Percentiles rank a stretch among this genome's conserved stretches.
phyloP scores from a whole-genome alignment of 1,140 invertebrate species.

The Scaptomyza hsui region DNA sequence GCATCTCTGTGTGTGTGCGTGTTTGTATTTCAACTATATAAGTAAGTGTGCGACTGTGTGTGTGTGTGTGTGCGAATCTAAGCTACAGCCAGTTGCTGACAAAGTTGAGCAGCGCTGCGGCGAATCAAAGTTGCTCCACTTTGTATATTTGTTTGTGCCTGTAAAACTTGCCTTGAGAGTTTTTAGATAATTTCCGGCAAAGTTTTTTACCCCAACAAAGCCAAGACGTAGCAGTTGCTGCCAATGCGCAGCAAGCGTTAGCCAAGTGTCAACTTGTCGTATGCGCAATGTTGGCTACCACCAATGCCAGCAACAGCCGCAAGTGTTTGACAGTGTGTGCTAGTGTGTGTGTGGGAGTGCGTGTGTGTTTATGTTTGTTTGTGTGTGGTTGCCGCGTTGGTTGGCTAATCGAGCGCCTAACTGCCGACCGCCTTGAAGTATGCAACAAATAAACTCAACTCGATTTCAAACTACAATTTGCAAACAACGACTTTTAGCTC shows the following conservation, averaged over 20 bases:
- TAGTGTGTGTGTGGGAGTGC: conserved; percentile 28
- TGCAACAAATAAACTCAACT: conserved; percentile 45
- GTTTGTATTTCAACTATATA: conserved; percentile 59
- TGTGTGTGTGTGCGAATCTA: conserved; percentile 15
- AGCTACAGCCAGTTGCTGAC: conserved; percentile 59
- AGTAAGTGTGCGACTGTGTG: conserved; percentile 33
- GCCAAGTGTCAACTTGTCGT: conserved; percentile 65
- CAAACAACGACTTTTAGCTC: conserved; percentile 39
- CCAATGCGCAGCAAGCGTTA: conserved; percentile 65
- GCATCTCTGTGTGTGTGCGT: conserved; percentile 27
- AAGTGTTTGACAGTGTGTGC: conserved; percentile 33
- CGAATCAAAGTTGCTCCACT: conserved; percentile 61
- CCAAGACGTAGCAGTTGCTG: conserved; percentile 55
- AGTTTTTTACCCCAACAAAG: conserved; percentile 66
- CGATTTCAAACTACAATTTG: conserved; percentile 18
- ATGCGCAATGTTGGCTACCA: conserved; percentile 66
- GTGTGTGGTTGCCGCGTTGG: conserved; percentile 54
- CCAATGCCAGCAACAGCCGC: conserved; percentile 71
- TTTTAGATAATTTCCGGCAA: conserved; percentile 79
- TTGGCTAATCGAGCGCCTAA: conserved; percentile 71
- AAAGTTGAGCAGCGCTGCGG: conserved; percentile 67
- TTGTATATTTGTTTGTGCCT: conserved; percentile 7
- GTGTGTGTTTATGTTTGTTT: conserved; percentile 21
- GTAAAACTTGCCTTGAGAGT: conserved; percentile 39
- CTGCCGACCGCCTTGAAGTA: conserved; percentile 23